phyloP scores from a whole-genome alignment of 1,140 invertebrate species.

The Zaprionus tsacasi region DNA sequence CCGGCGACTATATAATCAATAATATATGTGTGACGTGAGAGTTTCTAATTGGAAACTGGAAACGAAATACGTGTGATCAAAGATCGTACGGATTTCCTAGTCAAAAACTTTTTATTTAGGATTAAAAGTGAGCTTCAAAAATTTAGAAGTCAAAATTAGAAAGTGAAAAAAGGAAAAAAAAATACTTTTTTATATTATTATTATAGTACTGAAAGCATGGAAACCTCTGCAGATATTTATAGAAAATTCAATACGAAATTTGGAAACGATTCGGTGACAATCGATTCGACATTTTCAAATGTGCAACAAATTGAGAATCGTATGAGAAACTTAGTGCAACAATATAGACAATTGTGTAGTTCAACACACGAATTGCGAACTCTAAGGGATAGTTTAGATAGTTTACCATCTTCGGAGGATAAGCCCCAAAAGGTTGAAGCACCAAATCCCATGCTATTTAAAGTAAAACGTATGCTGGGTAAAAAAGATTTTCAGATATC shows the following conservation, averaged over 20 bases:
- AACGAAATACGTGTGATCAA: background rate
- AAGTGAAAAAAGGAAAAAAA: no score
- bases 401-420: background rate
- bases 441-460: background rate
- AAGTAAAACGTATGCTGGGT: background rate
- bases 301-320: conserved; percentile 1
- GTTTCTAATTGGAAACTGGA: conserved; percentile 38
- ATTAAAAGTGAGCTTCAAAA: background rate
- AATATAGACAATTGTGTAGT: background rate
- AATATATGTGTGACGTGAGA: conserved; percentile 48
- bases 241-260: background rate
- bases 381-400: background rate
- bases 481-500: background rate
- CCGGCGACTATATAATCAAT: conserved; percentile 45
- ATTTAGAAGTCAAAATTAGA: background rate
- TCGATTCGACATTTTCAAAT: background rate
- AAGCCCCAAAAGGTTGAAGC: background rate
- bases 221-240: background rate
- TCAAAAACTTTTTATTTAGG: background rate
- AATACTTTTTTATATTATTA: no score
- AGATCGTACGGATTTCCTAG: background rate
- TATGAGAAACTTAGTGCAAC: background rate
- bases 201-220: background rate
- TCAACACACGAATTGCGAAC: background rate
- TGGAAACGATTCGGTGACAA: background rate